phyloP scores from a whole-genome alignment of 1,140 invertebrate species.

The Schlechtendalia chinensis region DNA sequence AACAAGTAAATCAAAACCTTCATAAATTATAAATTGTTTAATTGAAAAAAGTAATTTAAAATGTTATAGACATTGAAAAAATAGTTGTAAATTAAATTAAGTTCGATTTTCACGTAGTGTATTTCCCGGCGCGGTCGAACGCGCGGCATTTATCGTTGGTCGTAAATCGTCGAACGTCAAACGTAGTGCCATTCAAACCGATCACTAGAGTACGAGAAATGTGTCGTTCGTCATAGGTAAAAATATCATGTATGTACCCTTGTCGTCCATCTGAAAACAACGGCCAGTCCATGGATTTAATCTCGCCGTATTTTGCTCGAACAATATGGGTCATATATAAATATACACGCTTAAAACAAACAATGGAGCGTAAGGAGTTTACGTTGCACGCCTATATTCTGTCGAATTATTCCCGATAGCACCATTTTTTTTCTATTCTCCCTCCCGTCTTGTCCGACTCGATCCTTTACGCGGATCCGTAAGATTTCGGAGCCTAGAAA shows the following conservation, averaged over 20 bases:
- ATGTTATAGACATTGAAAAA: too few relatives aligned
- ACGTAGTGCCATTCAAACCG: neutral
- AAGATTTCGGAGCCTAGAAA: constrained; percentile 12
- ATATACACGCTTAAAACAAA: neutral
- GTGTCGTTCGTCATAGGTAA: too few relatives aligned
- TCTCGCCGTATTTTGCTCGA: neutral
- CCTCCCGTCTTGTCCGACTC: neutral
- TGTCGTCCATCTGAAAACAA: constrained; percentile 10
- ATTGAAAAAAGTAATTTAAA: too few relatives aligned
- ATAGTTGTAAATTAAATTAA: too few relatives aligned
- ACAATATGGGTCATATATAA: neutral
- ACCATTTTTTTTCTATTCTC: neutral
- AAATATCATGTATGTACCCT: too few relatives aligned
- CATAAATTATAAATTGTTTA: too few relatives aligned
- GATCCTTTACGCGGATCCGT: constrained; percentile 20
- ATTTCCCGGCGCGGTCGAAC: too few relatives aligned
- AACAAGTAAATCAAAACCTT: too few relatives aligned
- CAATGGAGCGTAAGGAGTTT: constrained; percentile 11
- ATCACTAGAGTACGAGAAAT: neutral
- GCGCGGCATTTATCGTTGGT: neutral
- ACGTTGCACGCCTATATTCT: constrained; percentile 1
- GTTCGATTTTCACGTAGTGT: too few relatives aligned
- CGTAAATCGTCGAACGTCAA: neutral
- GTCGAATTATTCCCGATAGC: constrained; percentile 43
- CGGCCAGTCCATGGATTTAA: neutral